These are phyloP conservation scores for Leucoraja erinaceus DNA, from an alignment of 2,113 vertebrate species.

Conservation along the genomic window DNA sequence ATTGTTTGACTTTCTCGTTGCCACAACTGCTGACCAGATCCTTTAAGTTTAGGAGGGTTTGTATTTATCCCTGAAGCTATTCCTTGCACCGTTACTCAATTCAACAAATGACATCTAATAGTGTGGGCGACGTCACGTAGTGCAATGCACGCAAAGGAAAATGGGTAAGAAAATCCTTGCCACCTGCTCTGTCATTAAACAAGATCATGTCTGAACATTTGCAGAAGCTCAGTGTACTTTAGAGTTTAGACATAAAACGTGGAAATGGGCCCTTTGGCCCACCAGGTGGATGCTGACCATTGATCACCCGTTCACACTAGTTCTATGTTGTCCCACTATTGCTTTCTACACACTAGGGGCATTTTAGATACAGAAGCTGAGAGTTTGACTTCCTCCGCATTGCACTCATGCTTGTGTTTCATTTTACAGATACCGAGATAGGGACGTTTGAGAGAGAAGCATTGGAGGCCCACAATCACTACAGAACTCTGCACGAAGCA, in stretches of 20 bases:
- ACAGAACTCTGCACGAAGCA: not conserved
- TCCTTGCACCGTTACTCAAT: not conserved
- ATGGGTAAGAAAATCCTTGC: too few relatives aligned
- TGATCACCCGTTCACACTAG: too few relatives aligned
- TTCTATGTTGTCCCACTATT: too few relatives aligned
- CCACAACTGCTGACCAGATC: not conserved
- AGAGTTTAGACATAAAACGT: too few relatives aligned
- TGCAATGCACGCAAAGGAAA: not conserved
- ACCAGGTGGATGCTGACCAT: too few relatives aligned
- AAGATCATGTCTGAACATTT: too few relatives aligned
- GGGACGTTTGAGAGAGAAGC: not conserved
- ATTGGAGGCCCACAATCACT: conserved; percentile 15
- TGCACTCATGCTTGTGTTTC: not conserved
- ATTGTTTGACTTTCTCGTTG: not conserved
- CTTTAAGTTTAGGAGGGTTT: not conserved
- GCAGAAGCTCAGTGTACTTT: too few relatives aligned
- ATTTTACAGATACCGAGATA: not conserved
- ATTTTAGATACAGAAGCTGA: not conserved
- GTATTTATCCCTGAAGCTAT: not conserved
- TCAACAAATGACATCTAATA: not conserved
- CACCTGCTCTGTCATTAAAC: too few relatives aligned
- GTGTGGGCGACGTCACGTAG: not conserved
- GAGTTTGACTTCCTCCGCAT: not conserved
- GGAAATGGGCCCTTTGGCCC: too few relatives aligned
- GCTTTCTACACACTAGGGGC: too few relatives aligned